Conservation (phyloP, 2,888 invertebrate species). For the Meteorus cinctellus region DNA sequence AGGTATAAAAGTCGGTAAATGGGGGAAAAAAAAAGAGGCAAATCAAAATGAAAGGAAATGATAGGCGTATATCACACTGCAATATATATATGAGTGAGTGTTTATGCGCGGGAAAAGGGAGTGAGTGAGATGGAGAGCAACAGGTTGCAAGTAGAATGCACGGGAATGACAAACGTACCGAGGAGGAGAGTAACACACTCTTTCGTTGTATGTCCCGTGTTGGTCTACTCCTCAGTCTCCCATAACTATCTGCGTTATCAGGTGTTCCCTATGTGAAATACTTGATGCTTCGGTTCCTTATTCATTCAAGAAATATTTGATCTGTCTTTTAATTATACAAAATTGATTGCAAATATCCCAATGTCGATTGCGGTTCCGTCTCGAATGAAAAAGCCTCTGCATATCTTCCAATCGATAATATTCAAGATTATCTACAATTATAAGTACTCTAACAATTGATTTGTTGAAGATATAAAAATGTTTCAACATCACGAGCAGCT, state of each 20-base stretch:
- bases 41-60: not conserved
- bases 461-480: too few species aligned
- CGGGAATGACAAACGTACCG: slow-evolving; percentile 62
- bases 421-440: too few species aligned
- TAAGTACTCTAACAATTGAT: too few species aligned
- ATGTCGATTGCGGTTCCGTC: too few species aligned
- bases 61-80: slow-evolving; percentile 1
- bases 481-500: too few species aligned
- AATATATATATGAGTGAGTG: slow-evolving; percentile 30
- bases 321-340: too few species aligned
- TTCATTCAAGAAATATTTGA: not conserved
- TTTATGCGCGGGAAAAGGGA: slow-evolving; percentile 47
- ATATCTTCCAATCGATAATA: too few species aligned
- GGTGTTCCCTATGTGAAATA: not conserved
- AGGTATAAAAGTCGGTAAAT: not conserved
- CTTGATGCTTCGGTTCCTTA: not conserved
- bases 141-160: slow-evolving; percentile 71
- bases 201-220: slow-evolving; percentile 43
- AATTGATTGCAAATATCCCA: too few species aligned
- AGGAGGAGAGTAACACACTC: slow-evolving; percentile 47
- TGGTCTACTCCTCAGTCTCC: slow-evolving; percentile 47
- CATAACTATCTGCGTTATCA: slow-evolving; percentile 51
- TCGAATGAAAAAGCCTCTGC: too few species aligned
- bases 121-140: slow-evolving; percentile 67
- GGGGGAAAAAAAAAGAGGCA: not conserved